A percentile compares a stretch with the other conserved stretches of the same genome.
Evolutionary conservation across 2,113 vertebrate species (phyloP).

Genomic region (Patagioenas fasciata): DNA sequence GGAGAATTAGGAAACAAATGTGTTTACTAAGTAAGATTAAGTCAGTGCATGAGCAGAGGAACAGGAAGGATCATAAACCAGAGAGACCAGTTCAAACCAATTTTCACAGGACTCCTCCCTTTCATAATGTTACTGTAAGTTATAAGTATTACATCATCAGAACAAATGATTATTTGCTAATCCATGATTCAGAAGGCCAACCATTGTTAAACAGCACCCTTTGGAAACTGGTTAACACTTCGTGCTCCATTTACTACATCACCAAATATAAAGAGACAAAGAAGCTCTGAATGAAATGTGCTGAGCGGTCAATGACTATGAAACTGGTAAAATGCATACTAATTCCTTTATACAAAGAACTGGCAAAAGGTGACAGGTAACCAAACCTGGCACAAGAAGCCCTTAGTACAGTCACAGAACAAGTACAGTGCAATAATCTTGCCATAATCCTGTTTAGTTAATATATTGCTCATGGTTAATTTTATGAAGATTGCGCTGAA

Average conservation of each 20-base stretch:
- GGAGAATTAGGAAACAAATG: constrained; percentile 5
- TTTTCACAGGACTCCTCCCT: constrained; percentile 55
- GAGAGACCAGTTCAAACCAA: constrained; percentile 59
- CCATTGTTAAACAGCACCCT: constrained; percentile 10
- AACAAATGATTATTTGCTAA: constrained; percentile 52
- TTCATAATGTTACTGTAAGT: constrained; percentile 33
- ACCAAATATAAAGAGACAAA: background rate
- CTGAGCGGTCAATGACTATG: background rate
- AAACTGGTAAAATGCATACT: background rate
- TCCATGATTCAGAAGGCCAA: constrained; percentile 46
- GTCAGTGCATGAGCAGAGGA: constrained; percentile 12
- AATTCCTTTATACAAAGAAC: background rate
- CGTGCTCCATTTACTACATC: background rate
- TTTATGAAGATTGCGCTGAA: background rate
- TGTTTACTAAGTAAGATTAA: constrained; percentile 45
- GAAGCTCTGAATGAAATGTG: background rate
- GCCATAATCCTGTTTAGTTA: background rate
- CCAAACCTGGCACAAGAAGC: background rate
- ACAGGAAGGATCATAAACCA: constrained; percentile 62
- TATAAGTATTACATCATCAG: constrained; percentile 53
- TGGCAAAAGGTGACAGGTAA: background rate
- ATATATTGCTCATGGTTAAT: background rate
- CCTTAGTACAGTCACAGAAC: background rate
- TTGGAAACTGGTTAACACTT: constrained; percentile 14
- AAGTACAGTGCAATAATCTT: background rate